These are phyloP conservation scores for Uria aalge DNA, from an alignment of 2,113 vertebrate species.

Conservation along the genomic window DNA sequence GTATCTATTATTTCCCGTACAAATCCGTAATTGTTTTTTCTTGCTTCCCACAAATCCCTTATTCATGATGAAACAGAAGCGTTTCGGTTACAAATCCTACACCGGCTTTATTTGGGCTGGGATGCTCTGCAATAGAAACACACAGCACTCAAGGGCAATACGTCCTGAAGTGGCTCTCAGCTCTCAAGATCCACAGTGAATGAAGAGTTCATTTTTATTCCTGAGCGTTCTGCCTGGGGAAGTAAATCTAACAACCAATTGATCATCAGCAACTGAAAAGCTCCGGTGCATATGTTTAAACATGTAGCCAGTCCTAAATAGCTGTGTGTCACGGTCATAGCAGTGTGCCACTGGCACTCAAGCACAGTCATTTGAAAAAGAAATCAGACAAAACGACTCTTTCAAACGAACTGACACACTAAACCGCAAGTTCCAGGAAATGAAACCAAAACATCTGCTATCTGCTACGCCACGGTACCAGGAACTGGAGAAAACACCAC, in stretches of 20 bases:
- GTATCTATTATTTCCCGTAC: not conserved
- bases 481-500: not conserved
- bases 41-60: not conserved
- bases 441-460: not conserved
- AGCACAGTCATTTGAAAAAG: not conserved
- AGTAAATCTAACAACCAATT: conserved; percentile 7
- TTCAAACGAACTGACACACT: not conserved
- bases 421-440: not conserved
- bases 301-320: not conserved
- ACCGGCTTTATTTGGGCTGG: not conserved
- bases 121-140: not conserved
- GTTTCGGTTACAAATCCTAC: not conserved
- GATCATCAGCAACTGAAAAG: conserved; percentile 23
- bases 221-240: not conserved
- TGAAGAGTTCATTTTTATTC: conserved; percentile 36
- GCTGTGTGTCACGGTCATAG: not conserved
- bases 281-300: conserved; percentile 7
- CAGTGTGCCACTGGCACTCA: not conserved
- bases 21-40: not conserved
- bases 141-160: not conserved
- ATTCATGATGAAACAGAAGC: not conserved
- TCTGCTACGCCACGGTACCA: not conserved
- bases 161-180: not conserved
- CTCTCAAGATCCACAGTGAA: not conserved
- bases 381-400: not conserved